These are phyloP conservation scores for Cynopterus sphinx DNA, from an alignment of 2,797 vertebrate species.

Conservation along the genomic window DNA sequence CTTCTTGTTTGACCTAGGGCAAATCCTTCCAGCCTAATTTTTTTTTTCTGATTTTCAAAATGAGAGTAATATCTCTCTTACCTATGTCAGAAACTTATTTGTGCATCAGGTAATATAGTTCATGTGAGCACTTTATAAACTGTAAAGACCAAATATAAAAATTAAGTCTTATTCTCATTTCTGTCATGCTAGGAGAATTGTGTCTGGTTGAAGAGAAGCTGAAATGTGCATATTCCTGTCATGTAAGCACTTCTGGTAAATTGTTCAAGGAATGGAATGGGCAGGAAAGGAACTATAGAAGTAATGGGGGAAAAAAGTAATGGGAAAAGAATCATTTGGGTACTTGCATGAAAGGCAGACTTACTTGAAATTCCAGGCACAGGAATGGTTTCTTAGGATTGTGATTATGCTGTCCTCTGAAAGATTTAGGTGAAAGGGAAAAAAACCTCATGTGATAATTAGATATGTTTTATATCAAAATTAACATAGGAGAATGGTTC, in stretches of 20 bases:
- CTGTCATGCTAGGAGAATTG: not conserved
- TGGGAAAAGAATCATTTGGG: constrained; percentile 21
- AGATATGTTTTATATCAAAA: constrained; percentile 17
- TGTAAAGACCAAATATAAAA: constrained; percentile 34
- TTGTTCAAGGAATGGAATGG: constrained; percentile 18
- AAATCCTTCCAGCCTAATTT: not conserved
- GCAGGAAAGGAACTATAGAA: not conserved
- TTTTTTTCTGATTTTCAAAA: constrained; percentile 34
- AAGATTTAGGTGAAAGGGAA: constrained; percentile 52
- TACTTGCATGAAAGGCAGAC: constrained; percentile 32
- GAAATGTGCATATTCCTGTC: not conserved
- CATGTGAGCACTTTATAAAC: constrained; percentile 26
- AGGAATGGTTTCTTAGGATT: constrained; percentile 33
- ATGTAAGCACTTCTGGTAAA: constrained; percentile 27
- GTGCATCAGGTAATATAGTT: not conserved
- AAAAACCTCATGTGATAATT: constrained; percentile 18
- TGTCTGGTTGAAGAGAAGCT: constrained; percentile 39
- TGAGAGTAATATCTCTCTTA: not conserved
- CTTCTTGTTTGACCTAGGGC: not conserved
- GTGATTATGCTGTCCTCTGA: not conserved
- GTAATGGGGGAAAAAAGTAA: not conserved
- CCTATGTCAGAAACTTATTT: not conserved
- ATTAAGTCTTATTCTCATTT: constrained; percentile 9
- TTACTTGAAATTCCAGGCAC: constrained; percentile 43
- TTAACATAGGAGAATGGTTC: not conserved